These are phyloP conservation scores for Empidonax alnorum DNA, from an alignment of 2,113 vertebrate genomes.

Conservation along the genomic window DNA sequence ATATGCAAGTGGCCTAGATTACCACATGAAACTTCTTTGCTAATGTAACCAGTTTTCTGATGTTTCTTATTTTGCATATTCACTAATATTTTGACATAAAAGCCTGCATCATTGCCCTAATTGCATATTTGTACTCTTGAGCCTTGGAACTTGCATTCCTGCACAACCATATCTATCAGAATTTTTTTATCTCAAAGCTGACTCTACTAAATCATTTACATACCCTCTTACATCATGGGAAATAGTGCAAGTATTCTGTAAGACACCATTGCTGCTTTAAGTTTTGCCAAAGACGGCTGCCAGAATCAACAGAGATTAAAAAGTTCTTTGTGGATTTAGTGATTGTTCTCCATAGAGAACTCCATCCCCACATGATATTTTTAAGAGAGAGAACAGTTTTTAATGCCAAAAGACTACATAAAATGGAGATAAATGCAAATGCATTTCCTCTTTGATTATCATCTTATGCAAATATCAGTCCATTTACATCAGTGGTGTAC, in stretches of 20 bases:
- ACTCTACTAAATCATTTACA: background rate
- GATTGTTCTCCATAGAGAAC: conserved; percentile 4
- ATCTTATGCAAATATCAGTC: background rate
- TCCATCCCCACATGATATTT: background rate
- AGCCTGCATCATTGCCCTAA: accelerated
- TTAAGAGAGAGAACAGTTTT: background rate
- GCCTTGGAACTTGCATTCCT: background rate
- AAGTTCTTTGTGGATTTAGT: conserved; percentile 5
- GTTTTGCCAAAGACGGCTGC: conserved; percentile 3
- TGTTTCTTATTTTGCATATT: background rate
- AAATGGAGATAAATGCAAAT: background rate
- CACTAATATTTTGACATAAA: background rate
- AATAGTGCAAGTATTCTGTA: background rate
- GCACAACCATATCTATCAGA: background rate
- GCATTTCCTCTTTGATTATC: background rate
- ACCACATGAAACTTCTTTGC: background rate
- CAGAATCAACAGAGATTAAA: conserved; percentile 32
- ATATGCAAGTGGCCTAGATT: background rate
- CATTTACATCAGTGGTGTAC: background rate
- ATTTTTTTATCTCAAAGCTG: background rate
- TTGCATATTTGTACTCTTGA: background rate
- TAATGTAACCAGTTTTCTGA: background rate
- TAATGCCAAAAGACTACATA: background rate
- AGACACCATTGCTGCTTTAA: background rate
- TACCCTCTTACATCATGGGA: conserved; percentile 13